Conservation (phyloP, 2,113 vertebrate genomes). For the Mohoua ochrocephala region DNA sequence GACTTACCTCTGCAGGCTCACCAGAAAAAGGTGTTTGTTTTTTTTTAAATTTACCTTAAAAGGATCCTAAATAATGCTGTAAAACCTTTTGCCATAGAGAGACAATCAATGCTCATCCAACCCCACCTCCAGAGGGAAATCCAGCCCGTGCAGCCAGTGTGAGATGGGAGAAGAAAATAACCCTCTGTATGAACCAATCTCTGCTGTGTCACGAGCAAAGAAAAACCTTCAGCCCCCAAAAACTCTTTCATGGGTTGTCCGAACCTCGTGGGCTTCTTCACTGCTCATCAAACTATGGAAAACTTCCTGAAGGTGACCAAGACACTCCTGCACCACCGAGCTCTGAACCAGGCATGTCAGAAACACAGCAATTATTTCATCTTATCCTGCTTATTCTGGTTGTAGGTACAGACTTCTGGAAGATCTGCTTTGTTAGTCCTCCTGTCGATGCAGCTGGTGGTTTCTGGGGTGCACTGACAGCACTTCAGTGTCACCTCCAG, state of each 20-base stretch:
- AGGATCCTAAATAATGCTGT: neutral
- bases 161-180: neutral
- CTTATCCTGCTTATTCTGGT: neutral
- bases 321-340: neutral
- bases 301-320: neutral
- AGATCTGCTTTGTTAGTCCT: neutral
- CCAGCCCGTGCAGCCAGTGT: neutral
- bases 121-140: neutral
- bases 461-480: neutral
- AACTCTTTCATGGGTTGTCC: neutral
- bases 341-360: neutral
- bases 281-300: neutral
- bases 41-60: neutral
- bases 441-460: neutral
- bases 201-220: fast-evolving
- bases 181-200: neutral
- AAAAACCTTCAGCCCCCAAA: neutral
- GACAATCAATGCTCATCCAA: neutral
- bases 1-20: neutral
- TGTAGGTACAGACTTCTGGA: too few relatives aligned
- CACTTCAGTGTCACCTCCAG: neutral
- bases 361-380: neutral
- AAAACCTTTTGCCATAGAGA: neutral
- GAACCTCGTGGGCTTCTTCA: neutral
- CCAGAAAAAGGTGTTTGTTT: neutral